A percentile compares a stretch with the other conserved stretches of the same genome.
Evolutionary conservation across 2,113 vertebrate species (phyloP).

Genomic region (Illadopsis cleaveri): DNA sequence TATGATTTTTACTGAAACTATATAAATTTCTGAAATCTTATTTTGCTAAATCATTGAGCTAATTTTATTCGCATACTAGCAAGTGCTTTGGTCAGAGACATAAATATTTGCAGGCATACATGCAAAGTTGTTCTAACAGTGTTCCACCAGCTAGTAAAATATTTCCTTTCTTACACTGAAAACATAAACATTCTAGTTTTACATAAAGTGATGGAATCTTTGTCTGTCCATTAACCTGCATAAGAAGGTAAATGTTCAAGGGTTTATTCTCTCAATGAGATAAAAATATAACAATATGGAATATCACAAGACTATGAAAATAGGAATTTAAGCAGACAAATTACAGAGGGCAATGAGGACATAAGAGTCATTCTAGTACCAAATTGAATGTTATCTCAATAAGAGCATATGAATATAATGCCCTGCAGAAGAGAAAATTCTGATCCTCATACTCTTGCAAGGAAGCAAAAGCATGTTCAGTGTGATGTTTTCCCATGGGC

Average conservation of each 20-base stretch:
- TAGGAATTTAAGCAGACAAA: not conserved
- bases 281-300: not conserved
- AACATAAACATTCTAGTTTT: not conserved
- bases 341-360: not conserved
- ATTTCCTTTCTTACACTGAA: not conserved
- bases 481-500: not conserved
- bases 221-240: not conserved
- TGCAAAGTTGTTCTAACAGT: not conserved
- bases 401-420: not conserved
- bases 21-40: not conserved
- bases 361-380: not conserved
- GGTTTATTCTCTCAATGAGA: not conserved
- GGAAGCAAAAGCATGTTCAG: not conserved
- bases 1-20: not conserved
- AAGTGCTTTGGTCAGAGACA: not conserved
- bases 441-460: not conserved
- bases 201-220: not conserved
- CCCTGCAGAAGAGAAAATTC: not conserved
- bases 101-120: not conserved
- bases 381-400: not conserved
- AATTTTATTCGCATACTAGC: not conserved
- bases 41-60: not conserved
- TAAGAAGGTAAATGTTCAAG: not conserved
- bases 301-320: not conserved
- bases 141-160: not conserved